Evolutionary conservation across 2,113 vertebrate species (phyloP).

Genomic region (Menura novaehollandiae): DNA sequence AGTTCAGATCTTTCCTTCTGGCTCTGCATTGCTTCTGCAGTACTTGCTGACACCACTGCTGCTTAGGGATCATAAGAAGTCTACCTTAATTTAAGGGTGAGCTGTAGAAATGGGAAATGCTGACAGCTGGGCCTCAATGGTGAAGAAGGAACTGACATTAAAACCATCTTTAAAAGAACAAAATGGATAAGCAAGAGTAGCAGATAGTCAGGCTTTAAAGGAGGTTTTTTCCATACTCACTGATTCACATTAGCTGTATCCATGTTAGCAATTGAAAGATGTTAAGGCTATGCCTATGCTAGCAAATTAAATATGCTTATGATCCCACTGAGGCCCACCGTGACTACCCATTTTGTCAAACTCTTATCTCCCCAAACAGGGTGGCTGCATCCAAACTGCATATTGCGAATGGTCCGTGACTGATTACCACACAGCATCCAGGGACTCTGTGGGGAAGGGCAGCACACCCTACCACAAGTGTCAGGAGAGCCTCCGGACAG

Average conservation of each 20-base stretch:
- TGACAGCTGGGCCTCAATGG: background rate
- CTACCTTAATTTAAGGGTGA: conserved; percentile 36
- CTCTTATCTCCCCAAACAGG: background rate
- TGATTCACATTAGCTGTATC: background rate
- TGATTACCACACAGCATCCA: background rate
- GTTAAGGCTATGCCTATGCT: background rate
- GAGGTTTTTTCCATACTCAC: background rate
- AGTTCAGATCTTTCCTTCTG: conserved; percentile 13
- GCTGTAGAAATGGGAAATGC: conserved; percentile 27
- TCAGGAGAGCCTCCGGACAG: background rate
- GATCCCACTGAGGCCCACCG: background rate
- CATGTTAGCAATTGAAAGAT: background rate
- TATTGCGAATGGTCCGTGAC: background rate
- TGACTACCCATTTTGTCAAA: background rate
- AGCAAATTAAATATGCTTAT: background rate
- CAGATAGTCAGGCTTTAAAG: background rate
- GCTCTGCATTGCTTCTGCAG: conserved; percentile 12
- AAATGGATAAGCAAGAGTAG: background rate
- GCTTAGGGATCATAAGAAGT: conserved; percentile 2
- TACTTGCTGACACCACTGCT: conserved; percentile 34
- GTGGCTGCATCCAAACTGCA: background rate
- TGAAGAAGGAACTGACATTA: background rate
- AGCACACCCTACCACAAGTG: background rate
- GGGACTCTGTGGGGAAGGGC: background rate
- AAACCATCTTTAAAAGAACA: background rate